Percentiles rank a stretch among this genome's conserved stretches.
Evolutionary conservation across 35 echinoderm and acorn worm genomes (phyloP).

Genomic region (Eucidaris tribuloides): DNA sequence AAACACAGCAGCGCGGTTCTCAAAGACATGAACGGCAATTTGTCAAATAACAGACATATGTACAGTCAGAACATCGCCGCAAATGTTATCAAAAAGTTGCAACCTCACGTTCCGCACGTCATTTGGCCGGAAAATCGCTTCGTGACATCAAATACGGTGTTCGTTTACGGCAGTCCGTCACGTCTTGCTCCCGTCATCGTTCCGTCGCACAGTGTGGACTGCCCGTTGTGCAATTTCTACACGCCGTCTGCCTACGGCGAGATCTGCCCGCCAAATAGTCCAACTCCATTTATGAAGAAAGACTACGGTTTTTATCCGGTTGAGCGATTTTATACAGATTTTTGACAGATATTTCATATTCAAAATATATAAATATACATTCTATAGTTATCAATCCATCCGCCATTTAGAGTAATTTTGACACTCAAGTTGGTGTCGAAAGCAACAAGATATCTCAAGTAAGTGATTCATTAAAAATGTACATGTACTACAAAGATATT

Average conservation of each 20-base stretch:
- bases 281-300: constrained; percentile 57
- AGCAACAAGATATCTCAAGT: too few relatives aligned
- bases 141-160: constrained; percentile 49
- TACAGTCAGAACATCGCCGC: constrained; percentile 33
- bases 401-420: too few relatives aligned
- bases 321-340: constrained; percentile 37
- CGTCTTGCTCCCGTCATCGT: constrained; percentile 66
- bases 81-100: constrained; percentile 40
- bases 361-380: too few relatives aligned
- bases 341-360: too few relatives aligned
- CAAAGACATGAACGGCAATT: constrained; percentile 20
- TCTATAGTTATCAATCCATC: too few relatives aligned
- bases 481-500: too few relatives aligned
- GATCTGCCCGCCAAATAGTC: constrained; percentile 80
- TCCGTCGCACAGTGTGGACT: constrained; percentile 77
- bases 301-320: constrained; percentile 86
- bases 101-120: constrained; percentile 73
- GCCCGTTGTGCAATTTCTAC: constrained; percentile 73
- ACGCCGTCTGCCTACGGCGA: constrained; percentile 31
- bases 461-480: too few relatives aligned
- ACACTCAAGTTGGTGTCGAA: too few relatives aligned
- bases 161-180: constrained; percentile 79
- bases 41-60: neutral
- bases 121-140: constrained; percentile 80
- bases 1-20: constrained; percentile 7